Base-by-base conservation (phyloP, 2,797 vertebrate species). In the Acipenser oxyrinchus region DNA sequence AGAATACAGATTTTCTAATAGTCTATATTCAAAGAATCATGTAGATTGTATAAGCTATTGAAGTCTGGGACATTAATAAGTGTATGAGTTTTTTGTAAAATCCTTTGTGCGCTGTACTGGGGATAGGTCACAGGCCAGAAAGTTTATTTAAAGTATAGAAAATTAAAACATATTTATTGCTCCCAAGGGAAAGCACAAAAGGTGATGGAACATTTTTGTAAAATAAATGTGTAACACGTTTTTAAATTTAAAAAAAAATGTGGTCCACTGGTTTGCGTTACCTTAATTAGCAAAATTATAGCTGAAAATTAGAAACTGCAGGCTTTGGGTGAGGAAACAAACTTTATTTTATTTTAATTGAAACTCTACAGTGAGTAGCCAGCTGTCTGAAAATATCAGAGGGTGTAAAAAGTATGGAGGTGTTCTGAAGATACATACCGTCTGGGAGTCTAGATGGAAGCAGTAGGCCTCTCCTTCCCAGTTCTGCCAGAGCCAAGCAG, bases 401-500 rank as follows among this genome's bases (percentile, higher is more conserved):
- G 37, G 37, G 3, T 4, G 37, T 37, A 37, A 37, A 4, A 37
- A 37, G 37, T 69, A 60, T 6, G 57, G 51, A 49, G 48, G 18
- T 23, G 48, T 53, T 15, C 13, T 66, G 11, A 62, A 7, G 51
- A 68, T 49, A 90, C 90, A 68, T 84, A 97, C 96, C 96, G 52
- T 96, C 90, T 11, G 86, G 67, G 9, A 99, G 87, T 13, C 96
- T 88, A 7, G 93, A 93, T 10, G 96, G 96, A 49, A 99, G 87
- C 69, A 99, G 77, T 72, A 99, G 84, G 68, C 97, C 96, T 86
- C 96, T 89, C 66, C 96, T 88, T 63, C 96, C 95, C 51, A 99
- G 86, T 72, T 99, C 97, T 1, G 96, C 97, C 75, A 99, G 82
- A 0, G 96, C 96, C 70, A 99, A 84, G 76, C 96, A 98, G 52